Evolutionary conservation across 1,140 invertebrate species (phyloP).

Genomic region (Atta cephalotes): DNA sequence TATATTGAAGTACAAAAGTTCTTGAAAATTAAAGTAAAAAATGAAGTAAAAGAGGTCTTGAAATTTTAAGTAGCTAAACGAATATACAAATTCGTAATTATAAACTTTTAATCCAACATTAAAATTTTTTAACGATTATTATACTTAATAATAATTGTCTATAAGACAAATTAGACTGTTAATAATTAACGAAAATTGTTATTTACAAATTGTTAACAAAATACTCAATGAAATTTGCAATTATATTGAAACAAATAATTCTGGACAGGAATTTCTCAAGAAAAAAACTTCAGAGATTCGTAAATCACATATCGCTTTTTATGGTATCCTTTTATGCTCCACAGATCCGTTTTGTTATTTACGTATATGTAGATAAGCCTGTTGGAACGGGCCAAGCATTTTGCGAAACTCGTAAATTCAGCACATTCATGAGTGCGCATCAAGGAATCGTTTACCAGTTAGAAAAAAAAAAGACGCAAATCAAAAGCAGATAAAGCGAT

Average conservation of each 20-base stretch:
- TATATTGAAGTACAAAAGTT: not conserved
- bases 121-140: not conserved
- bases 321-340: not conserved
- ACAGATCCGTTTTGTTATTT: constrained; percentile 21
- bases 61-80: too few species aligned
- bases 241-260: not conserved
- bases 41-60: too few species aligned
- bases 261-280: not conserved
- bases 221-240: not conserved
- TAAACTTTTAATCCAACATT: too few species aligned
- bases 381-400: not conserved
- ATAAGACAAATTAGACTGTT: not conserved
- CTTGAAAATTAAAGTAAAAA: not conserved
- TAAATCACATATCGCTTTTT: not conserved
- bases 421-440: not conserved
- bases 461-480: constrained; percentile 11
- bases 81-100: too few species aligned
- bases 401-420: constrained; percentile 24
- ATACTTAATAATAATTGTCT: not conserved
- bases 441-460: not conserved
- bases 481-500: not conserved
- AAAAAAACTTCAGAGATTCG: not conserved
- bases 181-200: not conserved
- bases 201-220: not conserved
- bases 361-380: constrained; percentile 1